phyloP scores from a whole-genome alignment of 1,140 invertebrate genomes.

The Teleogryllus occipitalis region DNA sequence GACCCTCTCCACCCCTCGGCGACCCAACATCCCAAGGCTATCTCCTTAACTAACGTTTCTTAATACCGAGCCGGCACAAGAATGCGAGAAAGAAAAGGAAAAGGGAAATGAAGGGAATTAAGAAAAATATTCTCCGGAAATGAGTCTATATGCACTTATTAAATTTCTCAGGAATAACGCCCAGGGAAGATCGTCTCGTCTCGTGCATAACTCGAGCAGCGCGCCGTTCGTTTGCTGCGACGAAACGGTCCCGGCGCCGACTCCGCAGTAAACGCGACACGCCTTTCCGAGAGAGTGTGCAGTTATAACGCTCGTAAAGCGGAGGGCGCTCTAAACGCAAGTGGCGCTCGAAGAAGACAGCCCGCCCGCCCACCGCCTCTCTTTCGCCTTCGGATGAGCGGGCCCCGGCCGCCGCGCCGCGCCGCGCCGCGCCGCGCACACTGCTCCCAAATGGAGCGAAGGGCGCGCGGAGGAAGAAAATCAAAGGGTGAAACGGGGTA shows the following conservation, averaged over 20 bases:
- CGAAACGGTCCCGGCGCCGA: not conserved
- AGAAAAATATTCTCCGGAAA: not conserved
- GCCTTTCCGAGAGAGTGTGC: not conserved
- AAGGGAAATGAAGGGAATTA: not conserved
- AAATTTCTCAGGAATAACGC: not conserved
- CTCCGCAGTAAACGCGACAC: not conserved
- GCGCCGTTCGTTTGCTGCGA: not conserved
- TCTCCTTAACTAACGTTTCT: not conserved
- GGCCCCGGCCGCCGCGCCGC: no score
- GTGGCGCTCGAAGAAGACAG: not conserved
- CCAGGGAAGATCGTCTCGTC: not conserved
- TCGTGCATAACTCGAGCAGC: not conserved
- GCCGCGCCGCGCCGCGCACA: no score
- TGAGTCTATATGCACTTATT: conserved; percentile 5
- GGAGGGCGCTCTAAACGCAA: not conserved
- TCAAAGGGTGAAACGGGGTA: no score
- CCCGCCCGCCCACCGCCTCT: no score
- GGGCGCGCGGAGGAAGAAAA: no score
- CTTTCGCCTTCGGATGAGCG: not conserved
- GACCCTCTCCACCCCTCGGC: no score
- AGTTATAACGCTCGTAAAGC: not conserved
- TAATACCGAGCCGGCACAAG: not conserved
- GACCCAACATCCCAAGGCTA: not conserved
- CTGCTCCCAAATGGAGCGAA: no score
- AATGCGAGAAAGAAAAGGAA: not conserved